Base-by-base conservation (phyloP, 2,888 invertebrate species). In the Linnaemya tessellans region DNA sequence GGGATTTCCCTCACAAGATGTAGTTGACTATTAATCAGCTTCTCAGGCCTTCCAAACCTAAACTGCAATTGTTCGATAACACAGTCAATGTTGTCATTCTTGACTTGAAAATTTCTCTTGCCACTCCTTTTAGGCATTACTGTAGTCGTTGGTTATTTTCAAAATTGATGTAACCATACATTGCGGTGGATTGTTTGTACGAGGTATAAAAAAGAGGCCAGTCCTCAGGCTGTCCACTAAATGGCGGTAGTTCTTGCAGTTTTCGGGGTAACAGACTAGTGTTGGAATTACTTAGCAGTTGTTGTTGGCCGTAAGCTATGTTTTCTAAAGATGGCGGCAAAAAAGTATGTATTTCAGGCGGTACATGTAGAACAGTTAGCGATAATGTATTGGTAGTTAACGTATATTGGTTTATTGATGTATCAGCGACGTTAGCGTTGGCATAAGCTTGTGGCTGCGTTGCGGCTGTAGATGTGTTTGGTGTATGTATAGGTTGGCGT, bases 11-110 rank as follows among this genome's bases (percentile, higher is more conserved):
- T n/a, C n/a, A n/a, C n/a, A n/a, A n/a, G n/a, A n/a, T n/a, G n/a
- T n/a, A n/a, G n/a, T n/a, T 87, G 87, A 41, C 83, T 80, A 1
- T 84, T 51, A 20, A 87, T 83, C 1, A 87, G 71, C 18, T 54
- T 58, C 13, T 75, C 74, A 11, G 84, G 70, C 13, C 77, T 38
- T 38, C 41, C 80, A 18, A 65, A 81, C 11, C 65, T 22, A 43
- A 68, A 70, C 46, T 73, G 67, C 4, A 74, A 58, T 43, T 84
- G 79, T 18, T 79, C 79, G 9, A 84, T 75, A 4, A 70, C 22
- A 15, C 49, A 54, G 25, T 20, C 8, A 1, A 84, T 80, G 13
- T 84, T 79, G 15, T 84, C 35, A 3, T 75, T 75, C 38, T 84
- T 38, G 51, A 80, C 38, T 71, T 77, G 1, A 80, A 54, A 4